A percentile compares a stretch with the other conserved stretches of the same genome.
Conservation (phyloP, 2,797 vertebrate genomes). For the Labeo calbasu region DNA sequence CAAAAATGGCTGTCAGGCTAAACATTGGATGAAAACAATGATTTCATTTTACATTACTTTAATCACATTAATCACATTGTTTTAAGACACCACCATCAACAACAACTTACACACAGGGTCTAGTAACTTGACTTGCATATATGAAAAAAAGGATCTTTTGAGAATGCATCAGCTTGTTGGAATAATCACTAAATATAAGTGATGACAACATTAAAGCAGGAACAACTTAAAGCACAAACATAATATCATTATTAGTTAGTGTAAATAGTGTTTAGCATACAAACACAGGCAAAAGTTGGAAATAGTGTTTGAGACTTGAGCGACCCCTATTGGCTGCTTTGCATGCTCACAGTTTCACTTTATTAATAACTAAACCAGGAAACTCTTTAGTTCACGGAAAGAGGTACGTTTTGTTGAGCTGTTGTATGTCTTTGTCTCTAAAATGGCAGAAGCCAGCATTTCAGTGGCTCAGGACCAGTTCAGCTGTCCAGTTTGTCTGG, state of each 20-base stretch:
- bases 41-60: too few species aligned
- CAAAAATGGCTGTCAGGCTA: too few species aligned
- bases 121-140: too few species aligned
- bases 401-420: background rate
- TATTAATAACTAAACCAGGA: background rate
- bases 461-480: background rate
- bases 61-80: too few species aligned
- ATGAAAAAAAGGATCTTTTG: too few species aligned
- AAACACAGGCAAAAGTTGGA: background rate
- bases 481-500: conserved; percentile 11
- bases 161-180: too few species aligned
- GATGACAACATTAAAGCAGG: too few species aligned
- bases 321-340: background rate
- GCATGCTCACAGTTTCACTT: conserved; percentile 7
- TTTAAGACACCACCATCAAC: too few species aligned
- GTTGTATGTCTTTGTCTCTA: background rate
- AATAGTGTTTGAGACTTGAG: background rate
- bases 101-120: too few species aligned
- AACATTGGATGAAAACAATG: too few species aligned
- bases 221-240: too few species aligned
- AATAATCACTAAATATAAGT: too few species aligned
- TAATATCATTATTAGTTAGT: background rate
- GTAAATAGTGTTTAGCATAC: background rate
- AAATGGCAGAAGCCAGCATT: background rate
- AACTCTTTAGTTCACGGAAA: background rate